Conservation (phyloP, 2,888 invertebrate species). For the Erannis defoliaria region DNA sequence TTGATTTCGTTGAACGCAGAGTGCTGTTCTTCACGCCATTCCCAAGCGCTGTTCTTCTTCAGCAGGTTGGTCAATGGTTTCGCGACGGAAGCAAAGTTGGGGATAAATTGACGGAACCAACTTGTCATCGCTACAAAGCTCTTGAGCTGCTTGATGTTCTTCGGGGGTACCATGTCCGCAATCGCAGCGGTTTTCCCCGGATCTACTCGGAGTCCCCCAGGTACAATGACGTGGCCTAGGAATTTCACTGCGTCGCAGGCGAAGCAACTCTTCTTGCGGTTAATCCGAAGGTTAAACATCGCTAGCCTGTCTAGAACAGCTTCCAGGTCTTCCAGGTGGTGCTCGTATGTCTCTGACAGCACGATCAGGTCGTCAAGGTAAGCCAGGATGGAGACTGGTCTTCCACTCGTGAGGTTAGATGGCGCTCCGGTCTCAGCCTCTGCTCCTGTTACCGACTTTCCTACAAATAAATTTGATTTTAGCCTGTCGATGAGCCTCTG, state of each 20-base stretch:
- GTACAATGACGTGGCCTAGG: conserved; percentile 53
- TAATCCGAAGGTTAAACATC: conserved; percentile 46
- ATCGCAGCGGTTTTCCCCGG: conserved; percentile 53
- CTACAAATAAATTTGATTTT: too few species aligned
- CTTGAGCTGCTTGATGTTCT: conserved; percentile 18
- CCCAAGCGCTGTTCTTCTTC: conserved; percentile 13
- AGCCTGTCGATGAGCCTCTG: too few species aligned
- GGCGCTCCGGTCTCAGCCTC: too few species aligned
- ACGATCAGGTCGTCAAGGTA: too few species aligned
- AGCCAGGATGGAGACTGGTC: too few species aligned
- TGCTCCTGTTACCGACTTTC: too few species aligned
- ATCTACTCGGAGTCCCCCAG: conserved; percentile 45
- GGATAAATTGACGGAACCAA: conserved; percentile 39
- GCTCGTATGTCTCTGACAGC: too few species aligned
- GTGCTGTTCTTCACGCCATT: conserved; percentile 2
- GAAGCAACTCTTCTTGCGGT: conserved; percentile 52
- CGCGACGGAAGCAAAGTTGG: conserved; percentile 31
- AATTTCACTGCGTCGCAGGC: conserved; percentile 49
- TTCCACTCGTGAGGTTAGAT: too few species aligned
- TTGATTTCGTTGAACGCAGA: too few species aligned
- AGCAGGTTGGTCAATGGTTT: conserved; percentile 29
- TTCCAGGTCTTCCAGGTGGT: conserved; percentile 50
- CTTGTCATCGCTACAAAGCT: conserved; percentile 32
- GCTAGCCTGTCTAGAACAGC: conserved; percentile 45
- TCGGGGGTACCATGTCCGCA: conserved; percentile 39